phyloP scores from a whole-genome alignment of 2,797 vertebrate genomes.

The Apogon hyalosoma region DNA sequence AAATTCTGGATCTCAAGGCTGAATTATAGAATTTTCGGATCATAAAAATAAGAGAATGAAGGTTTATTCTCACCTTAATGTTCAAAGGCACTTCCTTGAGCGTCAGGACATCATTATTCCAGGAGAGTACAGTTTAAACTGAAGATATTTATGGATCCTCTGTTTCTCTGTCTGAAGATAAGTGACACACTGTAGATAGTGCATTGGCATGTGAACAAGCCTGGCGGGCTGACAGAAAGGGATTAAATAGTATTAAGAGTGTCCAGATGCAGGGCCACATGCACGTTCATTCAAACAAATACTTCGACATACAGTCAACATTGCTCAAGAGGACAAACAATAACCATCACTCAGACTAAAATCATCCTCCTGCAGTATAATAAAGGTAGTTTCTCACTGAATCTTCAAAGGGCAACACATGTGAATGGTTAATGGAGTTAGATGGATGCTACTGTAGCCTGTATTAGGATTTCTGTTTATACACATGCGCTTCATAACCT shows the following conservation, averaged over 20 bases:
- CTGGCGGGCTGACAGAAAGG: slow-evolving; percentile 61
- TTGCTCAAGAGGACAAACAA: slow-evolving; percentile 40
- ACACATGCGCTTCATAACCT: slow-evolving; percentile 39
- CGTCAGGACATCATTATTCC: slow-evolving; percentile 24
- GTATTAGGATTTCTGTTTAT: slow-evolving; percentile 38
- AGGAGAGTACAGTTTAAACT: slow-evolving; percentile 7
- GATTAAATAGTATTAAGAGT: slow-evolving; percentile 82
- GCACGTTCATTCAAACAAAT: slow-evolving; percentile 66
- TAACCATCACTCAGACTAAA: slow-evolving; percentile 30
- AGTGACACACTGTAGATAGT: slow-evolving; percentile 57
- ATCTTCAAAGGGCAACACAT: neutral
- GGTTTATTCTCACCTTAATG: slow-evolving; percentile 62
- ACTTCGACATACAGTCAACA: slow-evolving; percentile 63
- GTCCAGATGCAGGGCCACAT: slow-evolving; percentile 77
- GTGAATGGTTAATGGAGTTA: neutral
- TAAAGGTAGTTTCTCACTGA: slow-evolving; percentile 5
- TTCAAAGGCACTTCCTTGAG: neutral
- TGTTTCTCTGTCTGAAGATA: slow-evolving; percentile 60
- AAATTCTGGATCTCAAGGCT: neutral
- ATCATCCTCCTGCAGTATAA: neutral
- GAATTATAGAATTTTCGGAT: neutral
- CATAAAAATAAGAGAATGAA: slow-evolving; percentile 19
- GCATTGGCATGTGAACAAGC: slow-evolving; percentile 60
- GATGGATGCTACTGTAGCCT: slow-evolving; percentile 20
- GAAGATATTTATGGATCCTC: slow-evolving; percentile 33